These are phyloP conservation scores for Griposia aprilina DNA, from an alignment of 2,888 invertebrate species.

Conservation along the genomic window DNA sequence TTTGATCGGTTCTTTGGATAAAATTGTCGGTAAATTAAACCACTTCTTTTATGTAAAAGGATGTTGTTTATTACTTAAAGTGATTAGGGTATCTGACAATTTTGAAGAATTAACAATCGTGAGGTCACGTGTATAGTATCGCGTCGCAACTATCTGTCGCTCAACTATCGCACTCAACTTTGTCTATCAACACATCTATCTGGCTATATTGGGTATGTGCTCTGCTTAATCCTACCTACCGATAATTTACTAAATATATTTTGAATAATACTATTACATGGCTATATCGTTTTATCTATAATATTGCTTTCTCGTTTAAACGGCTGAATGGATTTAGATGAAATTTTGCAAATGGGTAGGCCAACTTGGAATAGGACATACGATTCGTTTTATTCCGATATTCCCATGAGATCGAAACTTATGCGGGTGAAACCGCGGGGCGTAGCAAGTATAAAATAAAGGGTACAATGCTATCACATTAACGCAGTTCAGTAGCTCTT, in stretches of 20 bases:
- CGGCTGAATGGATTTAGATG: no score
- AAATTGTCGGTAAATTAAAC: neutral
- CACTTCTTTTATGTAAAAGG: neutral
- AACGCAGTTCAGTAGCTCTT: no score
- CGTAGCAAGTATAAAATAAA: neutral
- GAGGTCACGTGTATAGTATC: conserved; percentile 47
- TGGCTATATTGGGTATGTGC: neutral
- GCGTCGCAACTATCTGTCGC: conserved; percentile 53
- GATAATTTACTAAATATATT: neutral
- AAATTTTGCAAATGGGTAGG: no score
- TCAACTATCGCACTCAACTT: conserved; percentile 50
- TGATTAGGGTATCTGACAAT: neutral
- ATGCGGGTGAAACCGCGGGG: no score
- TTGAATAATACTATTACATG: neutral
- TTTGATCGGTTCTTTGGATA: neutral
- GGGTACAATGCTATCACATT: conserved; percentile 9
- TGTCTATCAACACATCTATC: conserved; percentile 17
- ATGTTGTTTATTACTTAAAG: no score
- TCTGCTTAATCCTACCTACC: neutral
- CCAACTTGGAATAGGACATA: no score
- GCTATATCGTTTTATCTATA: no score
- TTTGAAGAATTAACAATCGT: neutral
- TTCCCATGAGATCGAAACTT: no score
- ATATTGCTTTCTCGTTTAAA: no score
- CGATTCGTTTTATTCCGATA: no score